A percentile compares a stretch with the other conserved stretches of the same genome.
phyloP scores from a whole-genome alignment of 23 tunicate species.

The Phallusia fumigata region DNA sequence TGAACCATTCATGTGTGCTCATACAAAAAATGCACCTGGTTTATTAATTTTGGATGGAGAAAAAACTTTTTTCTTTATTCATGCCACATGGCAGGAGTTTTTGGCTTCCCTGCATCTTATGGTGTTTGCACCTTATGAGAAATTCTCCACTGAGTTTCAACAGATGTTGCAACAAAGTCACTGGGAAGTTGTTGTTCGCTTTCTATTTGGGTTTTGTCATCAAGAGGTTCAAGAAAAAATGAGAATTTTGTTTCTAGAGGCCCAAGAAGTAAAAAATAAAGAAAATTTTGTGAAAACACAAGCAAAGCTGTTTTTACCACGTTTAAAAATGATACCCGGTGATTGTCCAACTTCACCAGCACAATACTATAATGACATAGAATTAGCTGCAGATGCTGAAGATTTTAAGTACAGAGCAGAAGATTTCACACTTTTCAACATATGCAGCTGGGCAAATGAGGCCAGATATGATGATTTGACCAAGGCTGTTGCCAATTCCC shows the following conservation, averaged over 20 bases:
- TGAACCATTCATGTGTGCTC: conserved; percentile 1
- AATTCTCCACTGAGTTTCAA: not conserved
- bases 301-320: too few species aligned
- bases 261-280: not conserved
- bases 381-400: not conserved
- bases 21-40: not conserved
- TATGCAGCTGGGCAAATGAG: conserved; percentile 2
- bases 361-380: not conserved
- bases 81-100: conserved; percentile 12
- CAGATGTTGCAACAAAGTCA: not conserved
- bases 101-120: not conserved
- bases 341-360: not conserved
- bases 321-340: not conserved
- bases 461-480: not conserved
- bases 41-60: not conserved
- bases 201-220: not conserved
- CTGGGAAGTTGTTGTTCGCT: not conserved
- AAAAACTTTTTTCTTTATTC: not conserved
- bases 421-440: not conserved
- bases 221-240: not conserved
- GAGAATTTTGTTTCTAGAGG: not conserved
- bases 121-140: not conserved
- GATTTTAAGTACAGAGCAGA: not conserved
- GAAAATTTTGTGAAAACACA: not conserved
- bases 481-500: not conserved